A percentile compares a stretch with the other conserved stretches of the same genome.
phyloP scores from a whole-genome alignment of 2,888 invertebrate species.

The Theristus sp. region DNA sequence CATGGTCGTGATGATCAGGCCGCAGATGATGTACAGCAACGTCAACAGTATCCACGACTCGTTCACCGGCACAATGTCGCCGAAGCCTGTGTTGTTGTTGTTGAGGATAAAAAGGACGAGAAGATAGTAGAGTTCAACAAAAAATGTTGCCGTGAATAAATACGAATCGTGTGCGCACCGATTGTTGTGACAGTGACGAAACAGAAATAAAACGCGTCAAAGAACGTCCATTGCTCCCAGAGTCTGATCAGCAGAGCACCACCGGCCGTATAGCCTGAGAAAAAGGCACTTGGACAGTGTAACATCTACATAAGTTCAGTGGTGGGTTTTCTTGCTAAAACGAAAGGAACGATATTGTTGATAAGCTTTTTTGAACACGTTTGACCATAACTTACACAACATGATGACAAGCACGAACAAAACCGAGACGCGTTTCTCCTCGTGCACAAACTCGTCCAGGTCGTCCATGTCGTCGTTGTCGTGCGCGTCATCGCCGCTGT shows the following conservation, averaged over 20 bases:
- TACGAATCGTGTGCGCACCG: conserved; percentile 13
- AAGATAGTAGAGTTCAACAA: neutral
- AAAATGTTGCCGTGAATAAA: neutral
- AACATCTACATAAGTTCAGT: too few species aligned
- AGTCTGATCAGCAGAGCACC: conserved; percentile 27
- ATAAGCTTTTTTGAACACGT: too few species aligned
- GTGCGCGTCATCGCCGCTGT: conserved; percentile 14
- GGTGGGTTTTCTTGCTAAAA: too few species aligned
- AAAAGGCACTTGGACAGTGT: too few species aligned
- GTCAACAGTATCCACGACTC: conserved; percentile 25
- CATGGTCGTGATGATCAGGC: conserved; percentile 28
- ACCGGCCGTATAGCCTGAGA: conserved; percentile 27
- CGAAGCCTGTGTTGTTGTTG: conserved; percentile 18
- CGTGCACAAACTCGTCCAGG: neutral
- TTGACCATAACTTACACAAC: conserved; percentile 18
- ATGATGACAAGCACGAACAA: conserved; percentile 27
- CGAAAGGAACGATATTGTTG: too few species aligned
- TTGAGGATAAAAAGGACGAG: neutral
- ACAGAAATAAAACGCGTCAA: conserved; percentile 30
- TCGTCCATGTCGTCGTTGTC: conserved; percentile 8
- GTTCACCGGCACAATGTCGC: conserved; percentile 28
- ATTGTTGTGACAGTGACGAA: conserved; percentile 30
- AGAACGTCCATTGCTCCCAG: conserved; percentile 28
- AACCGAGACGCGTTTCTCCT: conserved; percentile 25
- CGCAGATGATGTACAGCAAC: conserved; percentile 25